These are phyloP conservation scores for Mamestra brassicae DNA, from an alignment of 2,888 invertebrate species.

Conservation along the genomic window DNA sequence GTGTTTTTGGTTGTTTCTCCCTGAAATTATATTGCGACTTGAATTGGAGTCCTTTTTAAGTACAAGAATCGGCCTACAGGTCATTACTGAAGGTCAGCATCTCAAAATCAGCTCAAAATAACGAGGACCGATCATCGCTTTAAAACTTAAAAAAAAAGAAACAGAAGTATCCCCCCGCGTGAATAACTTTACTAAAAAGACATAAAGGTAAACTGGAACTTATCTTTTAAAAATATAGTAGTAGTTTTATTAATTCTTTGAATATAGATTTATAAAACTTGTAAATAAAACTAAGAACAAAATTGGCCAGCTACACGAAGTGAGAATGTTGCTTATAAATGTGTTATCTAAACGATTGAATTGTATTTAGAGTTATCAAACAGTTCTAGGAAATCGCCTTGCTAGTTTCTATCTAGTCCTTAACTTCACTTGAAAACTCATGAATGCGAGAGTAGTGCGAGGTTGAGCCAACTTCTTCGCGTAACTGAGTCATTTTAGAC, in stretches of 20 bases:
- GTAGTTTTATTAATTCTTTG: not conserved
- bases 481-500: no score
- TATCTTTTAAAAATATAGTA: no score
- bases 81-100: not conserved
- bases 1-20: no score
- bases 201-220: constrained; percentile 24
- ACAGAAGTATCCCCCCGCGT: not conserved
- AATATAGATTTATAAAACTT: not conserved
- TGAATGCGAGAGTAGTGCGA: not conserved
- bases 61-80: no score
- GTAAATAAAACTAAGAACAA: not conserved
- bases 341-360: no score
- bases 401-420: not conserved
- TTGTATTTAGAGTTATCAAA: not conserved
- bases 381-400: not conserved
- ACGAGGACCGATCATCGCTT: not conserved
- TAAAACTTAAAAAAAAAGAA: not conserved
- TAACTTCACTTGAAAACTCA: not conserved
- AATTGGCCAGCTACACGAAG: not conserved
- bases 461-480: not conserved
- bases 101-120: not conserved
- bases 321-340: not conserved
- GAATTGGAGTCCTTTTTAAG: no score
- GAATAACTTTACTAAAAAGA: not conserved
- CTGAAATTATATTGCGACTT: no score